Evolutionary conservation across 1,140 invertebrate genomes (phyloP).

Genomic region (Solen grandis): DNA sequence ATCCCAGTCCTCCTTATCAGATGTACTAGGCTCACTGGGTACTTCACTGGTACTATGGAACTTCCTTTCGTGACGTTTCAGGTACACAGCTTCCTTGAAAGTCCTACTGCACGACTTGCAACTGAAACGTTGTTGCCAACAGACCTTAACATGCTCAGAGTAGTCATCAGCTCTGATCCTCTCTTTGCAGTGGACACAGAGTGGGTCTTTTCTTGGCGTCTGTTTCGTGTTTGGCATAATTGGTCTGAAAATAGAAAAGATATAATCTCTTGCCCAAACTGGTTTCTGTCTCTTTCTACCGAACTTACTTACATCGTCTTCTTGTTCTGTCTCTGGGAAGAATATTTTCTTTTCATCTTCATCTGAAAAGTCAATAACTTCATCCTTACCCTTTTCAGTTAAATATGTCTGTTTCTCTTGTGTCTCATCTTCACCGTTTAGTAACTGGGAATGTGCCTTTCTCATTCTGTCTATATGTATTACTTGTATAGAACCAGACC

Average conservation of each 20-base stretch:
- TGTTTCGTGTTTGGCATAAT: background rate
- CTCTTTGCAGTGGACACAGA: conserved; percentile 2
- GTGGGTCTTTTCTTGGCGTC: background rate
- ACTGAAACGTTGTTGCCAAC: background rate
- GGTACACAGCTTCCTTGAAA: background rate
- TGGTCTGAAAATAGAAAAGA: conserved; percentile 10
- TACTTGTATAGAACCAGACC: background rate
- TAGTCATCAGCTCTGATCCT: background rate
- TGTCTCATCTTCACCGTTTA: background rate
- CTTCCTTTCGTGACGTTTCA: background rate
- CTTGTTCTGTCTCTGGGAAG: background rate
- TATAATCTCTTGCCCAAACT: conserved; percentile 1
- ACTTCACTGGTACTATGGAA: background rate
- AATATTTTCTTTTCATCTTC: background rate
- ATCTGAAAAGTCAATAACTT: too few relatives aligned
- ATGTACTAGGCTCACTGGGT: background rate
- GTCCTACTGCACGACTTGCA: background rate
- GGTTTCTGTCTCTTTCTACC: conserved; percentile 13
- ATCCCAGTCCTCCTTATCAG: background rate
- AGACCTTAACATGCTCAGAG: background rate
- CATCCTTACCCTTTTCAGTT: background rate
- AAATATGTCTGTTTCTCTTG: background rate
- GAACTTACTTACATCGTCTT: background rate
- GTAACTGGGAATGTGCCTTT: background rate
- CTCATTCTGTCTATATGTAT: conserved; percentile 13